A percentile compares a stretch with the other conserved stretches of the same genome.
phyloP scores from a whole-genome alignment of 1,140 invertebrate species.

The Helicorthomorpha holstii region DNA sequence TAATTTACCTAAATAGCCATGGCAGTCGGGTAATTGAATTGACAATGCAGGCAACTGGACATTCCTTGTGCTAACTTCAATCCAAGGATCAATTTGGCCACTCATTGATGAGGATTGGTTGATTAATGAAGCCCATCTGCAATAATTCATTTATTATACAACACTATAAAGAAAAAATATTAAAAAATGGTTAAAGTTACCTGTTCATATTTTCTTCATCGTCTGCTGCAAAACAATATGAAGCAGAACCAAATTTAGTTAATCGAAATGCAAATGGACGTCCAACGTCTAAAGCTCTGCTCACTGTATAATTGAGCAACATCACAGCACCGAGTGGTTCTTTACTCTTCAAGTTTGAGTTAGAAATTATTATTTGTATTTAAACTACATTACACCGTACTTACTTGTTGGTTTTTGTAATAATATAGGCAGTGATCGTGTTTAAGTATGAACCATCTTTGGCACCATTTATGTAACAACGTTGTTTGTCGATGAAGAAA shows the following conservation, averaged over 20 bases:
- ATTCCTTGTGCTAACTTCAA: constrained; percentile 42
- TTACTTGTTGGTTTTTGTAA: constrained; percentile 63
- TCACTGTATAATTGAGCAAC: constrained; percentile 61
- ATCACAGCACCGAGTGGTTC: constrained; percentile 79
- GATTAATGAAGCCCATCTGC: constrained; percentile 20
- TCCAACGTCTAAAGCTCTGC: constrained; percentile 37
- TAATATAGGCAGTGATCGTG: constrained; percentile 87
- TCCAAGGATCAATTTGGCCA: constrained; percentile 44
- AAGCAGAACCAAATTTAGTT: constrained; percentile 52
- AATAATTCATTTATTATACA: background rate
- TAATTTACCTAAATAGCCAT: constrained; percentile 72
- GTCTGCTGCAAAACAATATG: constrained; percentile 63
- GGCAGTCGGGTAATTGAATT: constrained; percentile 69
- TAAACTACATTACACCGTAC: background rate
- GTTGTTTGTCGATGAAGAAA: constrained; percentile 52
- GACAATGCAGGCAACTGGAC: constrained; percentile 31
- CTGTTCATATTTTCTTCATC: constrained; percentile 49
- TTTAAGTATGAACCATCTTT: constrained; percentile 77
- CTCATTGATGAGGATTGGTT: constrained; percentile 27
- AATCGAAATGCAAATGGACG: constrained; percentile 42
- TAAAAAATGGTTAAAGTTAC: constrained; percentile 27
- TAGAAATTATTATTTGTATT: too few species aligned
- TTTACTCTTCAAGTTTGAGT: background rate
- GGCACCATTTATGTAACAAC: constrained; percentile 47
- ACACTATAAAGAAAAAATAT: background rate